These are phyloP conservation scores for Porphyrio hochstetteri DNA, from an alignment of 2,113 vertebrate species.

Conservation along the genomic window DNA sequence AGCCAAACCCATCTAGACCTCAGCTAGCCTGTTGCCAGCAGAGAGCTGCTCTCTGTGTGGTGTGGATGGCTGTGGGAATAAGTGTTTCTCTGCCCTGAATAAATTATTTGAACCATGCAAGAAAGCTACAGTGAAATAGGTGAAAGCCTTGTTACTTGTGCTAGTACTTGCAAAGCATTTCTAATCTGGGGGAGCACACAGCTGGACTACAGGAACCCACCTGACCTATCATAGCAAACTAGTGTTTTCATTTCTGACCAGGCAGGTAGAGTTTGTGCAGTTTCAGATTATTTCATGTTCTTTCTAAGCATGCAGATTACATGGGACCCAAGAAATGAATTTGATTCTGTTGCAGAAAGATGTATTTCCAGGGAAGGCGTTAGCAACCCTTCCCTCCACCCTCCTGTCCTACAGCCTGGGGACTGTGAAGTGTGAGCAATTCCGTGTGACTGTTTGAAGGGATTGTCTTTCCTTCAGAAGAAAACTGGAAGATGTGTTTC, in stretches of 20 bases:
- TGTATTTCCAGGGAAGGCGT: not conserved
- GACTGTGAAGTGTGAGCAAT: not conserved
- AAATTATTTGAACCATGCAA: not conserved
- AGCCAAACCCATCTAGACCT: not conserved
- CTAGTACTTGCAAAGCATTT: not conserved
- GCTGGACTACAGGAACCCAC: not conserved
- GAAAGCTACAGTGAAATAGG: not conserved
- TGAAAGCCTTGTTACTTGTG: not conserved
- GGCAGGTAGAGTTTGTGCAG: not conserved
- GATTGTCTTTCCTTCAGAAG: not conserved
- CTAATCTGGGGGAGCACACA: not conserved
- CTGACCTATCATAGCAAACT: accelerated
- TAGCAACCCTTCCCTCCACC: not conserved
- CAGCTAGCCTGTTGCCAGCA: not conserved
- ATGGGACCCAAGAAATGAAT: accelerated
- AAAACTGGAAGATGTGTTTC: not conserved
- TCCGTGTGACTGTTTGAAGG: not conserved
- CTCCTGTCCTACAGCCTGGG: not conserved
- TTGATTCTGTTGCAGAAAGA: not conserved
- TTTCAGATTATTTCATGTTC: not conserved
- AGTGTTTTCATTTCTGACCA: not conserved
- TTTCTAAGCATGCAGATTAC: not conserved
- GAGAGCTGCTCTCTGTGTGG: not conserved
- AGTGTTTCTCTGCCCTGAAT: not conserved
- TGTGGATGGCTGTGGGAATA: not conserved